A percentile compares a stretch with the other conserved stretches of the same genome.
phyloP scores from a whole-genome alignment of 2,113 vertebrate species.

The Malaclemys terrapin region DNA sequence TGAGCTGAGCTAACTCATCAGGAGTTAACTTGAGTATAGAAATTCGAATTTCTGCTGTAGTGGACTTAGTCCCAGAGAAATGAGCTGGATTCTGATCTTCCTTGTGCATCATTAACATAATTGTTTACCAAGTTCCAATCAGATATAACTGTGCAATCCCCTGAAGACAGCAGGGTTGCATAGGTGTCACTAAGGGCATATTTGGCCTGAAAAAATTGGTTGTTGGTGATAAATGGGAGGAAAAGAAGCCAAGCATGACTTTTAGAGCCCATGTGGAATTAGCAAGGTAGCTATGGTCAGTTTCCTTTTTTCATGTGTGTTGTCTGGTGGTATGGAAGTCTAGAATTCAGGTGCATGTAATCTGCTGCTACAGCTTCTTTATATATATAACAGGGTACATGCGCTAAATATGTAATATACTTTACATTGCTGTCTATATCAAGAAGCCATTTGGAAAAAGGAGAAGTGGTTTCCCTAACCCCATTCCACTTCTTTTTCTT shows the following conservation, averaged over 20 bases:
- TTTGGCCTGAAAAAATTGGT: neutral
- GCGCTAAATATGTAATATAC: neutral
- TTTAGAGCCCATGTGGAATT: neutral
- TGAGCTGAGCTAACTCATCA: no score
- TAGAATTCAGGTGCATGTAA: neutral
- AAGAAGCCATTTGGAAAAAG: neutral
- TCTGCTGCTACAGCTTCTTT: neutral
- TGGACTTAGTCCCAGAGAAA: neutral
- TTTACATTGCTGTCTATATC: neutral
- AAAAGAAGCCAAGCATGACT: neutral
- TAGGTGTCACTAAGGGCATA: neutral
- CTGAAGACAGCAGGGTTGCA: neutral
- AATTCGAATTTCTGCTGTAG: neutral
- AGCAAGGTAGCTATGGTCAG: no score
- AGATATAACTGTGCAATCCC: neutral
- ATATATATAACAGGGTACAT: neutral
- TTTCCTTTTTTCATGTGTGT: neutral
- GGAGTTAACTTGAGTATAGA: no score
- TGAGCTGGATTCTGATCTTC: neutral
- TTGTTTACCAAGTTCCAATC: neutral
- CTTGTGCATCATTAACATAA: neutral
- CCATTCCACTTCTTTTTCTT: neutral
- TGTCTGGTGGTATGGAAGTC: neutral
- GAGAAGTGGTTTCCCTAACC: neutral
- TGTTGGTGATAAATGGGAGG: neutral